Base-by-base conservation (phyloP, 2,888 invertebrate genomes). In the Cataglyphis albicans region DNA sequence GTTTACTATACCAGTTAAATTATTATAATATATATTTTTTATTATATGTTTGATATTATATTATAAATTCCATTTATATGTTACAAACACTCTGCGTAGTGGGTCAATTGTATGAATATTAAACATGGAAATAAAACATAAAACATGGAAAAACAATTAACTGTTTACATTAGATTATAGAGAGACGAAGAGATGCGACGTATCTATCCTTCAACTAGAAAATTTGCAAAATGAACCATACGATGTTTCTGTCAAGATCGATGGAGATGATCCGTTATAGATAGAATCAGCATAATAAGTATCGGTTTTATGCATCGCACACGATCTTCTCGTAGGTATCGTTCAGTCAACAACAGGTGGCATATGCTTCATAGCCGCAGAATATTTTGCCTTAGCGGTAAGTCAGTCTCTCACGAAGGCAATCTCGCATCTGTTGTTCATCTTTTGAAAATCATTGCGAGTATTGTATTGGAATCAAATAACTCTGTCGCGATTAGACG, bases 311-410 rank as follows among this genome's bases (percentile, higher is more conserved):
- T 63, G 64, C 70, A 68, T 74, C 72, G 74, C 63, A 67, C 32
- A 67, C 32, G 55, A 82, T 15, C 12, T 18, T 57, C 44, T 44
- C 48, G 3, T 41, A 55, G 44, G 38, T 72, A 82, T 78, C 76
- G 64, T 70, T 73, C 59, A 72, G 73, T 70, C 84, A 80, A 64
- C 88, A 78, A 85, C 89, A 89, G 90, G 76, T 89, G 89, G 81
- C 64, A 74, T 59, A 64, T 81, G 65, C 57, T 59, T 64, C 81
- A 67, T 48, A 68, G 63, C n/a, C 52, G n/a, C 18, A 41, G 48
- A 73, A 68, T 55, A 76, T 76, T 68, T 65, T 55, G 61, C 86
- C 29, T 75, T 67, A 84, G 65, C 75, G 89, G 87, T 84, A 88
- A 84, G 81, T 29, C 67, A 75, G 80, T 83, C 83, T 75, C 63